These are phyloP conservation scores for Philypnodon macrostomus DNA, from an alignment of 2,797 vertebrate species.

Conservation along the genomic window DNA sequence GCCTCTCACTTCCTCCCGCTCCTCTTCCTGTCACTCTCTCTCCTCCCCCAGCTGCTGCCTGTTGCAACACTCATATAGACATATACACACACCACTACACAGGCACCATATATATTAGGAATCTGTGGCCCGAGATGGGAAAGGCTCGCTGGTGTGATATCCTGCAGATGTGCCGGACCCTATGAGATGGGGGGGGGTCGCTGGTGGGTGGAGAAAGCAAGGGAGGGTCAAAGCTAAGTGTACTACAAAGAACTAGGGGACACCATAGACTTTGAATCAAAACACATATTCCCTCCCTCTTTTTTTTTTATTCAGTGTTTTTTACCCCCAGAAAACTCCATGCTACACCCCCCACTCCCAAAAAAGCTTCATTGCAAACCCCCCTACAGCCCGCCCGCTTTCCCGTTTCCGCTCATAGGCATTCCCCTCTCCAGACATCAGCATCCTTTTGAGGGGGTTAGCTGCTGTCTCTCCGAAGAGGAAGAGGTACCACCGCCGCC, in stretches of 20 bases:
- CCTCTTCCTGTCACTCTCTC: conserved; percentile 83
- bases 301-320: conserved; percentile 44
- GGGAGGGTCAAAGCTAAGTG: conserved; percentile 95
- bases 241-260: conserved; percentile 90
- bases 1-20: conserved; percentile 76
- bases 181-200: conserved; percentile 42
- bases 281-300: conserved; percentile 64
- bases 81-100: conserved; percentile 64
- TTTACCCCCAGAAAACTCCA: conserved; percentile 10
- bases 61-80: conserved; percentile 77
- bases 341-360: conserved; percentile 4
- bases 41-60: conserved; percentile 77
- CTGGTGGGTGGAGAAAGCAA: conserved; percentile 80
- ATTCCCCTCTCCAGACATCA: conserved; percentile 77
- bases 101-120: conserved; percentile 73
- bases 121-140: conserved; percentile 74
- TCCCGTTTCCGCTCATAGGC: conserved; percentile 71
- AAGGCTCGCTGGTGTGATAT: conserved; percentile 76
- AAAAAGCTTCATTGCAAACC: conserved; percentile 44
- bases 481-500: conserved; percentile 72
- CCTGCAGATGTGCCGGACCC: conserved; percentile 80
- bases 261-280: conserved; percentile 76
- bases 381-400: conserved; percentile 37
- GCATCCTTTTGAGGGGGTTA: conserved; percentile 81
- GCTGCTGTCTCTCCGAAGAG: conserved; percentile 74